Conservation (phyloP, 2,888 invertebrate genomes). For the Coronaproctus castanopsis region DNA sequence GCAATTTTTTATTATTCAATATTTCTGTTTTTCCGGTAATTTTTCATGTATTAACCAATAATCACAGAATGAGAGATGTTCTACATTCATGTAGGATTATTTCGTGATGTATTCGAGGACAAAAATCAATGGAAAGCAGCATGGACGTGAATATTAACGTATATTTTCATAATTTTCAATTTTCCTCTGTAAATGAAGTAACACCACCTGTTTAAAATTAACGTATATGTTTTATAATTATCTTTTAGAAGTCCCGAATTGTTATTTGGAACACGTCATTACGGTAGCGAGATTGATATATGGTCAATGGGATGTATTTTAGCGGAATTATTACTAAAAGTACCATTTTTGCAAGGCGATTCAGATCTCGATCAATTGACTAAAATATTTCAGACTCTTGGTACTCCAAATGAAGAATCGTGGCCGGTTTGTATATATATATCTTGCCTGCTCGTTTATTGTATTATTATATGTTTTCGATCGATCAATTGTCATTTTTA, state of each 20-base stretch:
- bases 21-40: too few species aligned
- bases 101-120: too few species aligned
- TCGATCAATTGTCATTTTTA: background rate
- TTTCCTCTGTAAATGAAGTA: too few species aligned
- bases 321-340: slow-evolving; percentile 74
- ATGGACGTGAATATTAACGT: too few species aligned
- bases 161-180: too few species aligned
- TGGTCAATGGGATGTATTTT: slow-evolving; percentile 98
- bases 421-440: slow-evolving; percentile 54
- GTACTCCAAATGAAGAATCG: slow-evolving; percentile 66
- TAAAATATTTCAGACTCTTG: slow-evolving; percentile 64
- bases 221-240: too few species aligned
- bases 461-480: background rate
- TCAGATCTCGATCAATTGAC: slow-evolving; percentile 91
- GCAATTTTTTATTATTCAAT: too few species aligned
- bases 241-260: slow-evolving; percentile 71
- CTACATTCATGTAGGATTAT: too few species aligned
- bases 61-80: too few species aligned
- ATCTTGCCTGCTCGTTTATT: background rate
- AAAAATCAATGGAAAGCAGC: too few species aligned
- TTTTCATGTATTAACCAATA: too few species aligned
- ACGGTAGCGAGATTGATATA: slow-evolving; percentile 90
- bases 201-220: too few species aligned
- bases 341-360: slow-evolving; percentile 89
- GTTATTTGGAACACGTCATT: slow-evolving; percentile 82